phyloP scores from a whole-genome alignment of 1,140 invertebrate species.

The Glossosoma conforme region DNA sequence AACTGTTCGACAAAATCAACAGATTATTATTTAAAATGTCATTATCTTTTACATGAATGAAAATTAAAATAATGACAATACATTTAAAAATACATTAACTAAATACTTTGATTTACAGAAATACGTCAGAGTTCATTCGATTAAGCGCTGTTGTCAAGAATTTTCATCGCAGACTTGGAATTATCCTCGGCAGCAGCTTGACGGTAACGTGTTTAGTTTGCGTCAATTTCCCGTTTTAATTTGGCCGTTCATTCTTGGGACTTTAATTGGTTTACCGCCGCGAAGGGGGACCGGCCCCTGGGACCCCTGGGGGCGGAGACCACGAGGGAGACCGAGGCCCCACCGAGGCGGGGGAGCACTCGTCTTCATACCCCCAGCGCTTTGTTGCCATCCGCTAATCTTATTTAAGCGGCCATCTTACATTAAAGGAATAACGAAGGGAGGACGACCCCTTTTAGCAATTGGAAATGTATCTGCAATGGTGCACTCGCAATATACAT shows the following conservation, averaged over 20 bases:
- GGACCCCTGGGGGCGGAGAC: neutral
- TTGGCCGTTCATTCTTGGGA: constrained; percentile 12
- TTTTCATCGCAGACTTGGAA: no score
- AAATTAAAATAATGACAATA: no score
- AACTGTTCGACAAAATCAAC: neutral
- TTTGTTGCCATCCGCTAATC: constrained; percentile 23
- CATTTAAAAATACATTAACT: no score
- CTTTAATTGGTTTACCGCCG: constrained; percentile 25
- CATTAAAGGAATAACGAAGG: no score
- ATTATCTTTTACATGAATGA: no score
- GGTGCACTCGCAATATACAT: no score
- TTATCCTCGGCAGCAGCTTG: neutral
- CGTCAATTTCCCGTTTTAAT: constrained; percentile 21
- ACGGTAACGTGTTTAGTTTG: constrained; percentile 13
- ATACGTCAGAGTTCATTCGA: no score
- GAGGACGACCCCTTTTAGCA: no score
- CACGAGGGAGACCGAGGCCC: neutral
- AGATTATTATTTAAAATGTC: neutral
- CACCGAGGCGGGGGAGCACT: neutral
- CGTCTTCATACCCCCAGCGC: constrained; percentile 11
- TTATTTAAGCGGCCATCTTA: constrained; percentile 27
- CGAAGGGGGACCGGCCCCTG: neutral
- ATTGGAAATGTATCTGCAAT: no score
- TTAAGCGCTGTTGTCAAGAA: no score
- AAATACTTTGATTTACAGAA: no score